Evolutionary conservation across 2,888 invertebrate species (phyloP).

Genomic region (Erebia aethiops): DNA sequence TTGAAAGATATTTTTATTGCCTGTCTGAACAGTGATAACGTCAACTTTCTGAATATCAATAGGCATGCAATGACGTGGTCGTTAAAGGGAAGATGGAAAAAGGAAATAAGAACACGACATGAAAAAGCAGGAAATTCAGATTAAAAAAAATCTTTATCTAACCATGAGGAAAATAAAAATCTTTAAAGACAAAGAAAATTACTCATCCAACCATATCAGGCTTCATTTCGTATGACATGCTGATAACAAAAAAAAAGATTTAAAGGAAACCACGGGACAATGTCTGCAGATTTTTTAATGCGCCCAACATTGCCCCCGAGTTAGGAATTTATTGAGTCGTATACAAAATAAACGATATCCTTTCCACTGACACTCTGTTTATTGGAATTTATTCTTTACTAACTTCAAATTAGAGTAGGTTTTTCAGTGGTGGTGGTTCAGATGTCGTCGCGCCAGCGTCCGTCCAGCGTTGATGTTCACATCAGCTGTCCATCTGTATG

Average conservation of each 20-base stretch:
- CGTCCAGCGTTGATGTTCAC: constrained; percentile 70
- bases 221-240: constrained; percentile 59
- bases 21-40: too few relatives aligned
- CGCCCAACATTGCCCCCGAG: constrained; percentile 65
- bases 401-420: not conserved
- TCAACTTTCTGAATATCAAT: too few relatives aligned
- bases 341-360: constrained; percentile 65
- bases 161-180: too few relatives aligned
- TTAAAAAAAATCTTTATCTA: not conserved
- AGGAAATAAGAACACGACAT: not conserved
- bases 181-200: constrained; percentile 4
- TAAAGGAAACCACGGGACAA: constrained; percentile 49
- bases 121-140: not conserved
- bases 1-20: too few relatives aligned
- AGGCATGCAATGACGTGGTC: too few relatives aligned
- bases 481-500: constrained; percentile 73
- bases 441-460: constrained; percentile 55
- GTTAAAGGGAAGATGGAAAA: not conserved
- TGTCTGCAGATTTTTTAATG: constrained; percentile 67
- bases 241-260: constrained; percentile 45
- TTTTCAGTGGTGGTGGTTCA: constrained; percentile 2
- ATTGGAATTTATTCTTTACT: not conserved
- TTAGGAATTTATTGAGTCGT: constrained; percentile 78
- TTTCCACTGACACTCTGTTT: constrained; percentile 5
- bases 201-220: constrained; percentile 53